Conservation (phyloP, 2,113 vertebrate species). For the Callipepla californica region DNA sequence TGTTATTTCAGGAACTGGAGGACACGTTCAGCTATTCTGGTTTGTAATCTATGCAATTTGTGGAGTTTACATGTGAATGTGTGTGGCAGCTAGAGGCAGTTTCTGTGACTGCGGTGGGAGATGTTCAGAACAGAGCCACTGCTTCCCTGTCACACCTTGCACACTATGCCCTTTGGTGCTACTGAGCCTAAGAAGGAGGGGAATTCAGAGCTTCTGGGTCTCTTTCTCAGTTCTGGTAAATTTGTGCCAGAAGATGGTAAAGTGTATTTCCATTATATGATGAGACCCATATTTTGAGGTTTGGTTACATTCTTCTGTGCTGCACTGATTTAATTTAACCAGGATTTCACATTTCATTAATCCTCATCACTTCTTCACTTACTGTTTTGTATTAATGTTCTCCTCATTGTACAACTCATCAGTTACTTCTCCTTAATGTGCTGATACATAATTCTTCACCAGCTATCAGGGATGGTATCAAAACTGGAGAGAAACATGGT, state of each 20-base stretch:
- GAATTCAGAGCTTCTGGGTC: neutral
- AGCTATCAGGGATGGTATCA: neutral
- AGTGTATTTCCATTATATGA: neutral
- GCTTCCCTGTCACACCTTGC: conserved; percentile 1
- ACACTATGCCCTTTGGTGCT: neutral
- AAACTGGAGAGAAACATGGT: neutral
- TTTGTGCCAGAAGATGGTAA: conserved; percentile 18
- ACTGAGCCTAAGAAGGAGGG: neutral
- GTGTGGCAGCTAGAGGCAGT: neutral
- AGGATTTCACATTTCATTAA: neutral
- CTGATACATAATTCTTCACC: neutral
- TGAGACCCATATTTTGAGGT: neutral
- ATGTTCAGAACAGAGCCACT: neutral
- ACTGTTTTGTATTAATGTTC: conserved; percentile 2
- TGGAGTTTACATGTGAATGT: neutral
- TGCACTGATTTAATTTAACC: neutral
- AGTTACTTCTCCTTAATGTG: neutral
- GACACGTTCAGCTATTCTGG: conserved; percentile 1
- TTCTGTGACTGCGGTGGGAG: neutral
- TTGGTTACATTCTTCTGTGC: neutral
- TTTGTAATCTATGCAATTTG: neutral
- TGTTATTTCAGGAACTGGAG: neutral
- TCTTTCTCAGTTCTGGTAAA: conserved; percentile 27
- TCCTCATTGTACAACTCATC: neutral
- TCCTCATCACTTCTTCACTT: neutral